Evolutionary conservation across 2,797 vertebrate species (phyloP).

Genomic region (Clamator glandarius): DNA sequence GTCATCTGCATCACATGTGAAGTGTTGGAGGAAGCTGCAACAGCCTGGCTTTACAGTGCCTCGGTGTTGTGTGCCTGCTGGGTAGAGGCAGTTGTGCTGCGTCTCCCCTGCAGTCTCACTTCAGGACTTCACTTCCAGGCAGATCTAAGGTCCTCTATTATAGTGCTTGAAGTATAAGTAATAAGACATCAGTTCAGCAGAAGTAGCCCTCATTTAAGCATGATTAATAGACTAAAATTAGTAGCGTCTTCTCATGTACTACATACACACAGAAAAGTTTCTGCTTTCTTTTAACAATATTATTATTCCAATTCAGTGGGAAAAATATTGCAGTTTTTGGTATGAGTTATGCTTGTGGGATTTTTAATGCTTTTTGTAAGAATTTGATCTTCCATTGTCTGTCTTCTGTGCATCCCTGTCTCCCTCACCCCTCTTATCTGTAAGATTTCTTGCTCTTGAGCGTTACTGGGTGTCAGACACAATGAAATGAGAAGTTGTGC

Average conservation of each 20-base stretch:
- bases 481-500: neutral
- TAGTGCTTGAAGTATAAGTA: neutral
- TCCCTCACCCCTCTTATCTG: neutral
- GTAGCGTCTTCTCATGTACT: neutral
- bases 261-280: neutral
- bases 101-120: neutral
- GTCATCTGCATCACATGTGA: neutral
- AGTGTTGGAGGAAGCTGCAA: neutral
- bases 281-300: neutral
- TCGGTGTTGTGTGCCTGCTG: neutral
- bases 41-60: neutral
- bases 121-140: neutral
- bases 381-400: neutral
- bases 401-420: neutral
- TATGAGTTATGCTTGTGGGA: neutral
- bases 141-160: neutral
- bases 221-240: neutral
- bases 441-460: neutral
- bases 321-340: accelerated
- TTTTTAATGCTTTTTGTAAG: neutral
- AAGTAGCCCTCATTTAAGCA: neutral
- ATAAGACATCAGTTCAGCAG: neutral
- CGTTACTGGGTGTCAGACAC: accelerated
- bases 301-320: neutral
- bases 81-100: neutral